Evolutionary conservation across 2,113 vertebrate species (phyloP).

Genomic region (Machaerirhynchus nigripectus): DNA sequence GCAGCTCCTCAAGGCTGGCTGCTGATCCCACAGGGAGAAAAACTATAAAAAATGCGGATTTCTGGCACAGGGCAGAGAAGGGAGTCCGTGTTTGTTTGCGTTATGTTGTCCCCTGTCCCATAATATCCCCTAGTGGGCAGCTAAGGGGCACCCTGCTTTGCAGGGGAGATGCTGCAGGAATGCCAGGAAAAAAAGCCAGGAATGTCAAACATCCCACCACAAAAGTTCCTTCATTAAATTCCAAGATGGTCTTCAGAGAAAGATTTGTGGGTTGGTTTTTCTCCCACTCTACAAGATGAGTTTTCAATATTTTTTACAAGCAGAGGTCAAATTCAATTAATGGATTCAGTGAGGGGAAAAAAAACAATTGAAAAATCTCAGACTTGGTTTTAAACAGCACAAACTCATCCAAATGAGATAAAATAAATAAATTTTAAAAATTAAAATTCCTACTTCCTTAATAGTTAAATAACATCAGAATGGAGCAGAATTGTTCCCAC

Average conservation of each 20-base stretch:
- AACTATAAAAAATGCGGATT: not conserved
- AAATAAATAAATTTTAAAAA: not conserved
- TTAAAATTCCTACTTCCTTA: not conserved
- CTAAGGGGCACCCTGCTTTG: not conserved
- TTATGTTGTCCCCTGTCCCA: not conserved
- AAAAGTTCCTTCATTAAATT: not conserved
- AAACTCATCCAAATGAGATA: not conserved
- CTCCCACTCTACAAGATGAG: not conserved
- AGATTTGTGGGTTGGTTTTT: not conserved
- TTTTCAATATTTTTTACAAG: constrained; percentile 13
- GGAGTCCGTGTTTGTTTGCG: not conserved
- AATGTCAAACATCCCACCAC: not conserved
- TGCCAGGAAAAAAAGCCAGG: not conserved
- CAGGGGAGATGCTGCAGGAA: not conserved
- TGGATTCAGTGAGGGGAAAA: not conserved
- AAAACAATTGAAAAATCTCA: not conserved
- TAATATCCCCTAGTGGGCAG: not conserved
- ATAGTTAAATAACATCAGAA: not conserved
- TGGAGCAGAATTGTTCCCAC: not conserved
- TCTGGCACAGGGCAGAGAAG: not conserved
- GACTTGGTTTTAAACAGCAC: not conserved
- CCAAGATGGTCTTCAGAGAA: not conserved
- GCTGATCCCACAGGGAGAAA: not conserved
- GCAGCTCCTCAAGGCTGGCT: not conserved
- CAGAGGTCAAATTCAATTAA: constrained; percentile 52